Evolutionary conservation across 2,888 invertebrate species (phyloP).

Genomic region (Cephonodes hylas): DNA sequence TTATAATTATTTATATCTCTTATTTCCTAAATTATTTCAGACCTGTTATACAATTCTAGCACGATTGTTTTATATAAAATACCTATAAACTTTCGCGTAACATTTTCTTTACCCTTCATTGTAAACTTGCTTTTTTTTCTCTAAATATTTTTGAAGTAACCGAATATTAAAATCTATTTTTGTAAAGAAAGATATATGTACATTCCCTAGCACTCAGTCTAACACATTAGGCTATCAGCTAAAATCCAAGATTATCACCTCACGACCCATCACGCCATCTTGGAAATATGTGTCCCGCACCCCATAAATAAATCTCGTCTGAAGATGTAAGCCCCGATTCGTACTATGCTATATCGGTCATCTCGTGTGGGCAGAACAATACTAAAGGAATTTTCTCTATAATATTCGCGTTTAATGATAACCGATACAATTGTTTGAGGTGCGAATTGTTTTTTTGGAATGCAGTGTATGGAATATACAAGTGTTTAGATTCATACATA

Average conservation of each 20-base stretch:
- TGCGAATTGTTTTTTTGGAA: background rate
- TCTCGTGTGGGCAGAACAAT: slow-evolving; percentile 60
- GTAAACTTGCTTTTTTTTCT: background rate
- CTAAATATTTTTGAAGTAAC: background rate
- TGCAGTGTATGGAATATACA: background rate
- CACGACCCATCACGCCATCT: slow-evolving; percentile 8
- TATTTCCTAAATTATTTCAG: no score
- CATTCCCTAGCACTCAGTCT: background rate
- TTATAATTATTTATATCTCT: no score
- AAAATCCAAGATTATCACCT: slow-evolving; percentile 8
- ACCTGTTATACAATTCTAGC: no score
- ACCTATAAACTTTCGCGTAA: no score
- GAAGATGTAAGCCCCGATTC: background rate
- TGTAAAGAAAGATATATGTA: background rate
- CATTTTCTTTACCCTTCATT: no score
- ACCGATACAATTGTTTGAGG: slow-evolving; percentile 5
- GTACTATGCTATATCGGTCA: slow-evolving; percentile 35
- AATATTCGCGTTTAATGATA: slow-evolving; percentile 1
- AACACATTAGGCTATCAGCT: background rate
- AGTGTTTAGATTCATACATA: no score
- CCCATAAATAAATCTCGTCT: slow-evolving; percentile 8
- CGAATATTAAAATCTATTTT: background rate
- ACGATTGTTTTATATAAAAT: no score
- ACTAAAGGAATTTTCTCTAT: slow-evolving; percentile 16
- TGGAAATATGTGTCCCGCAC: background rate